phyloP scores from a whole-genome alignment of 2,888 invertebrate species.

The Stegophylla sp. region DNA sequence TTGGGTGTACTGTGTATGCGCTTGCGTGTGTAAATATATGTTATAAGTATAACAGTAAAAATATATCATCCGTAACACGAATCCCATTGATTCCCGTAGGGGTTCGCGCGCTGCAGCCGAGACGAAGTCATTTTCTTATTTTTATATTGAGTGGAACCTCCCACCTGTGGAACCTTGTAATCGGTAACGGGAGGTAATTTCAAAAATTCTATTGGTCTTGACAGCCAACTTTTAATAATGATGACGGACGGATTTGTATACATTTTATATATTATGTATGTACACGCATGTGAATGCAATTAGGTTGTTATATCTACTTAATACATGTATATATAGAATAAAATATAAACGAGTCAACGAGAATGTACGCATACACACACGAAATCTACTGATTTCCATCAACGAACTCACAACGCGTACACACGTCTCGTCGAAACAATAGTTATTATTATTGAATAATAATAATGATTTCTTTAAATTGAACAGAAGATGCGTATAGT shows the following conservation, averaged over 20 bases:
- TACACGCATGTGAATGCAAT: not conserved
- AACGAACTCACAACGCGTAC: no score
- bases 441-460: no score
- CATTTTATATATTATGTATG: not conserved
- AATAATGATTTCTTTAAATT: no score
- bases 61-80: not conserved
- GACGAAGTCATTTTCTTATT: constrained; percentile 17
- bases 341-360: not conserved
- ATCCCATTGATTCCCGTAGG: not conserved
- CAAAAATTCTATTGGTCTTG: constrained; percentile 24
- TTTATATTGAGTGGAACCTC: constrained; percentile 4
- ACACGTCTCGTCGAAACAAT: no score
- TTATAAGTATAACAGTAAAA: no score
- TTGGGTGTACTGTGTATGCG: no score
- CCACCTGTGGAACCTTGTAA: not conserved
- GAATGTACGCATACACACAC: not conserved
- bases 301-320: not conserved
- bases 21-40: no score
- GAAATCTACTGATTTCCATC: no score
- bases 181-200: constrained; percentile 10
- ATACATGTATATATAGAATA: no score
- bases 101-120: not conserved
- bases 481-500: no score
- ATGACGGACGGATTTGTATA: constrained; percentile 14
- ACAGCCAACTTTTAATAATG: constrained; percentile 36